Evolutionary conservation across 2,888 invertebrate species (phyloP).

Genomic region (Macropis europaea): DNA sequence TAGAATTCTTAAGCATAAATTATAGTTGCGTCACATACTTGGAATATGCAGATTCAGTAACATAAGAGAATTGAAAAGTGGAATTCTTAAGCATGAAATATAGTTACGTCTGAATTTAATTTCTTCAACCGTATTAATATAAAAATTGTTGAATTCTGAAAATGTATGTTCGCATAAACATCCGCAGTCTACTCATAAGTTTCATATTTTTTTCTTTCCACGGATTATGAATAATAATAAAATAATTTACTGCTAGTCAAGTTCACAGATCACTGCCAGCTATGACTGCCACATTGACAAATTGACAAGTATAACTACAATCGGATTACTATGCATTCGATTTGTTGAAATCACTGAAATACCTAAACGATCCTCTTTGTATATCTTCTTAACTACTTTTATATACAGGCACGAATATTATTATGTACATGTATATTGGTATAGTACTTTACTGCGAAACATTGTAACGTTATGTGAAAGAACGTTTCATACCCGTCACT

Average conservation of each 20-base stretch:
- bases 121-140: too few relatives aligned
- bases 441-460: background rate
- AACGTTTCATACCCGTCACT: too few relatives aligned
- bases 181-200: too few relatives aligned
- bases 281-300: slow-evolving; percentile 38
- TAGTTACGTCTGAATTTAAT: too few relatives aligned
- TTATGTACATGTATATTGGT: background rate
- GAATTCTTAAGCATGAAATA: too few relatives aligned
- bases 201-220: background rate
- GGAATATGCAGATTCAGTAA: too few relatives aligned
- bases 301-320: slow-evolving; percentile 3
- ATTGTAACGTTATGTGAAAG: too few relatives aligned
- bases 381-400: background rate
- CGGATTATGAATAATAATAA: slow-evolving; percentile 2
- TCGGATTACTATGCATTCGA: background rate
- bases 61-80: too few relatives aligned
- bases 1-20: too few relatives aligned
- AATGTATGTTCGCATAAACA: too few relatives aligned
- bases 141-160: too few relatives aligned
- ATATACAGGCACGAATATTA: background rate
- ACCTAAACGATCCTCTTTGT: background rate
- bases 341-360: background rate
- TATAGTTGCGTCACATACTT: too few relatives aligned
- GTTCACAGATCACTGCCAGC: slow-evolving; percentile 39
- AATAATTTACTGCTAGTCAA: slow-evolving; percentile 49